Conservation (phyloP, 2,797 vertebrate species). For the Geotrypetes seraphini region DNA sequence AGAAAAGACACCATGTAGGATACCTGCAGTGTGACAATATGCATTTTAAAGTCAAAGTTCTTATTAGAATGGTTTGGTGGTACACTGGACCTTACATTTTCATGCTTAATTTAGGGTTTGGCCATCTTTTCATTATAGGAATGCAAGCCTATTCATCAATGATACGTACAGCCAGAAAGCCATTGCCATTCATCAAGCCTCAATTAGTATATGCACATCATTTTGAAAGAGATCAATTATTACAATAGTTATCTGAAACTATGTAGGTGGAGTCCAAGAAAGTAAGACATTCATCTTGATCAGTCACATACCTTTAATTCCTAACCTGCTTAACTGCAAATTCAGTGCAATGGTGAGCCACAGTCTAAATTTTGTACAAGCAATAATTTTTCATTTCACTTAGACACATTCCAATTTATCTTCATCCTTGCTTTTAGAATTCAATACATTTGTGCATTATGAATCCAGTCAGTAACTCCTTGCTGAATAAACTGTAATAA, state of each 20-base stretch:
- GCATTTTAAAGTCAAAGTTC: background rate
- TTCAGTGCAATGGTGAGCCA: constrained; percentile 15
- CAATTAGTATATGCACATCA: constrained; percentile 34
- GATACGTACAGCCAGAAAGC: constrained; percentile 25
- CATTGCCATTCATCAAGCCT: constrained; percentile 14
- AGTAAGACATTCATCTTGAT: constrained; percentile 43
- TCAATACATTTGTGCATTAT: constrained; percentile 27
- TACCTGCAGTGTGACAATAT: too few species aligned
- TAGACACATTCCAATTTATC: constrained; percentile 41
- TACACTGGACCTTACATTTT: constrained; percentile 10
- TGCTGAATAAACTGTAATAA: constrained; percentile 23
- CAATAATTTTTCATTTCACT: constrained; percentile 47
- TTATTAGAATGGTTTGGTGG: background rate
- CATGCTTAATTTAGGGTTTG: constrained; percentile 22
- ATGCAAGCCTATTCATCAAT: constrained; percentile 28
- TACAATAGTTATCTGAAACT: constrained; percentile 44
- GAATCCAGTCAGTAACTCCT: constrained; percentile 19
- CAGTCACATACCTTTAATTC: constrained; percentile 33
- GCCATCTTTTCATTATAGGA: constrained; percentile 33
- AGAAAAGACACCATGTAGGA: too few species aligned
- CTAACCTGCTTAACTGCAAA: constrained; percentile 21
- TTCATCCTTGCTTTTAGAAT: constrained; percentile 19
- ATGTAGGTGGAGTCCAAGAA: constrained; percentile 19
- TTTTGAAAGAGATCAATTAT: constrained; percentile 44
- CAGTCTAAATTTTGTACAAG: constrained; percentile 22